A percentile compares a stretch with the other conserved stretches of the same genome.
phyloP scores from a whole-genome alignment of 2,888 invertebrate genomes.

The Smittia sp. region DNA sequence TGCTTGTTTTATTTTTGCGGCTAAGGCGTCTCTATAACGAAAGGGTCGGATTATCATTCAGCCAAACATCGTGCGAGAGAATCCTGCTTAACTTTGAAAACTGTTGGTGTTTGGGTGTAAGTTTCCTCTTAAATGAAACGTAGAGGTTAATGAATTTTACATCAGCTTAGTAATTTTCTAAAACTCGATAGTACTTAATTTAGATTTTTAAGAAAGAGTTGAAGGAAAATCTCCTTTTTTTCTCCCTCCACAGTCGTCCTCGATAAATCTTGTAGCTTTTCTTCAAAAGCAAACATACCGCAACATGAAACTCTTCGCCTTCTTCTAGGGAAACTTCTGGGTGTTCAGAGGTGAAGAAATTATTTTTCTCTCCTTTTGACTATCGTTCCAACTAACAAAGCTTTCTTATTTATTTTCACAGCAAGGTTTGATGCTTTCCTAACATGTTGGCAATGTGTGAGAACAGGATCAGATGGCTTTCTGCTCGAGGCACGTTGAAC shows the following conservation, averaged over 20 bases:
- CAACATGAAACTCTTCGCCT: neutral
- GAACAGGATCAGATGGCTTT: slow-evolving; percentile 10
- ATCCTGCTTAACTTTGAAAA: neutral
- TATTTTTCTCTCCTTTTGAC: neutral
- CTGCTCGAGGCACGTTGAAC: neutral
- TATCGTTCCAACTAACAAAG: neutral
- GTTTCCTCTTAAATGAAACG: no score
- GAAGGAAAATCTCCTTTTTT: neutral
- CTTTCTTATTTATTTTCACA: slow-evolving; percentile 6
- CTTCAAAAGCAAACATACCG: neutral
- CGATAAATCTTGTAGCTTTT: neutral
- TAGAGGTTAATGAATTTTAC: no score
- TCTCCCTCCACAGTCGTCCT: neutral
- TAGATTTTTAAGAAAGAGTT: neutral
- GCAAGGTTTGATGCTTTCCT: slow-evolving; percentile 20
- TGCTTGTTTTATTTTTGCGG: slow-evolving; percentile 10
- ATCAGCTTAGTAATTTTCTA: no score
- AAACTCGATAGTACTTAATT: no score
- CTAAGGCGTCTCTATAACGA: slow-evolving; percentile 4
- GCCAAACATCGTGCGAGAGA: neutral
- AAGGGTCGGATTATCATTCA: neutral
- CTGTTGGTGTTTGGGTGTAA: no score
- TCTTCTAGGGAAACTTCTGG: neutral
- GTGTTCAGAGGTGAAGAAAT: neutral
- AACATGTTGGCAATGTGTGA: slow-evolving; percentile 34